phyloP scores from a whole-genome alignment of 2,888 invertebrate genomes.

The Catocala fraxini region DNA sequence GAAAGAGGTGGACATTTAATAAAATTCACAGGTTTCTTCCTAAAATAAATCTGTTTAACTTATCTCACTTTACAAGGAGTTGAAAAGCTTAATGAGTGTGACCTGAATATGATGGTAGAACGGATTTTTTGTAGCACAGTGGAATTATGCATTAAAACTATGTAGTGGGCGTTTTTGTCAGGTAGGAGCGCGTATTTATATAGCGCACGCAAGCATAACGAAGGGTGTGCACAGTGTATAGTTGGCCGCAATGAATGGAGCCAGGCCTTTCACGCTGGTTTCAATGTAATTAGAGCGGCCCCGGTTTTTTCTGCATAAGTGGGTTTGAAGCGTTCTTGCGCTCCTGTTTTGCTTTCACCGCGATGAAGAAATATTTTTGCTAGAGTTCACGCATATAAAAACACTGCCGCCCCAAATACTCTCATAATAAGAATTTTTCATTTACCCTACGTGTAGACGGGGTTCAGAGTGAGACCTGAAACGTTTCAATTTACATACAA shows the following conservation, averaged over 20 bases:
- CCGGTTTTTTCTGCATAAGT: slow-evolving; percentile 76
- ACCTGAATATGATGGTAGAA: slow-evolving; percentile 28
- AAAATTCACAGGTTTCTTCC: slow-evolving; percentile 43
- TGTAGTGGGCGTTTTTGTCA: slow-evolving; percentile 44
- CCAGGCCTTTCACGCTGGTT: slow-evolving; percentile 73
- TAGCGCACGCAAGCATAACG: slow-evolving; percentile 52
- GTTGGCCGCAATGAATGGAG: slow-evolving; percentile 71
- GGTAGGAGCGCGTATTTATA: slow-evolving; percentile 55
- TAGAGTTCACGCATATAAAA: slow-evolving; percentile 48
- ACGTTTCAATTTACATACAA: slow-evolving; percentile 48
- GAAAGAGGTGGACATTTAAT: slow-evolving; percentile 49
- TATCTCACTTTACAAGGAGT: slow-evolving; percentile 32
- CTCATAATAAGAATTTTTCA: slow-evolving; percentile 41
- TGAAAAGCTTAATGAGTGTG: slow-evolving; percentile 37
- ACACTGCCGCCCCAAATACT: slow-evolving; percentile 38
- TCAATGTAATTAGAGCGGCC: slow-evolving; percentile 82
- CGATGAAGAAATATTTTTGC: slow-evolving; percentile 49
- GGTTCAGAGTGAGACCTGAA: slow-evolving; percentile 33
- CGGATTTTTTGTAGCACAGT: slow-evolving; percentile 28
- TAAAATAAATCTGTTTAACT: slow-evolving; percentile 43
- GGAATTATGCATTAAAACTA: slow-evolving; percentile 40
- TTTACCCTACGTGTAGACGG: slow-evolving; percentile 35
- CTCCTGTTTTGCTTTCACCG: slow-evolving; percentile 61
- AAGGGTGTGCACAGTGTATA: slow-evolving; percentile 59
- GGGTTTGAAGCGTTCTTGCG: slow-evolving; percentile 69